These are phyloP conservation scores for Orchesella cincta DNA, from an alignment of 1,140 invertebrate species.

Conservation along the genomic window DNA sequence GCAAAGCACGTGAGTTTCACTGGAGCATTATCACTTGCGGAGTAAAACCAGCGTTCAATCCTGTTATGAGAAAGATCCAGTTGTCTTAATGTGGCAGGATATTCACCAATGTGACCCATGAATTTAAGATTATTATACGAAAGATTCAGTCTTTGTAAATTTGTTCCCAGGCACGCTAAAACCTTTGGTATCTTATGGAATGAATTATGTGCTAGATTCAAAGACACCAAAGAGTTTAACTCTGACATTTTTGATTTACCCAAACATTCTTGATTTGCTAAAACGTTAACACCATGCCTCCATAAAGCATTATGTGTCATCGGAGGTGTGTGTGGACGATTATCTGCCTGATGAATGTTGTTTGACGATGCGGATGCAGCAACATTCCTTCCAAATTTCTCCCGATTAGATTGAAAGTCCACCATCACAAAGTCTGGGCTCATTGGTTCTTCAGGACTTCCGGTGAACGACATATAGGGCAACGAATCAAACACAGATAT, in stretches of 20 bases:
- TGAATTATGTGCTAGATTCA: constrained; percentile 89
- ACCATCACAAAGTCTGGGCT: constrained; percentile 48
- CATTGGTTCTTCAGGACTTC: constrained; percentile 36
- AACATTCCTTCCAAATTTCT: constrained; percentile 33
- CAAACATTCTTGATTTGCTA: constrained; percentile 33
- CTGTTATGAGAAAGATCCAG: constrained; percentile 91
- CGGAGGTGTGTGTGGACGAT: constrained; percentile 5
- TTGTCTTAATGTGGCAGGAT: constrained; percentile 84
- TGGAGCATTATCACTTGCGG: constrained; percentile 25
- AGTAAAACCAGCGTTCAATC: constrained; percentile 70
- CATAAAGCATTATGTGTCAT: constrained; percentile 41
- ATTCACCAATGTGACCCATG: constrained; percentile 86
- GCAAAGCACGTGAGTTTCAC: constrained; percentile 34
- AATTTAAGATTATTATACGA: constrained; percentile 72
- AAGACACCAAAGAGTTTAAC: constrained; percentile 65
- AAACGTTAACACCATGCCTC: constrained; percentile 44
- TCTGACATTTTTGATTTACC: constrained; percentile 40
- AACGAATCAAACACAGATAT: constrained; percentile 41
- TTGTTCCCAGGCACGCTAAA: constrained; percentile 84
- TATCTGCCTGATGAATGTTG: not conserved
- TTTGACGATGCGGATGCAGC: not conserved
- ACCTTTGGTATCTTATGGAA: constrained; percentile 82
- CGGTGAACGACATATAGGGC: constrained; percentile 35
- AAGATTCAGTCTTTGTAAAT: constrained; percentile 83
- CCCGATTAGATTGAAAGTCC: constrained; percentile 38